Evolutionary conservation across 2,888 invertebrate species (phyloP), one percentile per base, ranked within the genome.

Genomic region (Sclerodermus sp.): DNA sequence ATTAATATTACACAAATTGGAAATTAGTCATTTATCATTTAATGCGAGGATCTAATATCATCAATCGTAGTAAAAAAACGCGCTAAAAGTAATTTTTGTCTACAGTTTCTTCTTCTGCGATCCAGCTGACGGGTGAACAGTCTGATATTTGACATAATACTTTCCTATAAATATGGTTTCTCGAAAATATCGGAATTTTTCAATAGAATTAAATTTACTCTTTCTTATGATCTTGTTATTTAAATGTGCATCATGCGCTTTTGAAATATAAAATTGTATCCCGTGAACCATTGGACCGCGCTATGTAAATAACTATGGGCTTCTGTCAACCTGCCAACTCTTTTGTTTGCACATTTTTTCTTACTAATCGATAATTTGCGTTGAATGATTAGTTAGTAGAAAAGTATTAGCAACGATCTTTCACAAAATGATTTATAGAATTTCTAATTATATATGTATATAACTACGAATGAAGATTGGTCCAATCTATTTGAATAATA

Each of bases 281-380:
- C 75, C 73, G 60, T 73, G 66, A 75, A 75, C 74, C 76, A 73
- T 74, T 76, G 76, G 74, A 76, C 75, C 76, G 59, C 69, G 38
- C 58, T 57, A 54, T 53, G 60, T 69, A 62, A 60, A 53, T 63
- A 62, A 63, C 59, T 60, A 57, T 57, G 64, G 53, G 55, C 51
- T 51, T 13, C 39, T 50, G 47, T 45, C 23, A 43, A 44, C 62
- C 62, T 57, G 63, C 62, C 65, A 55, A 53, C 51, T 51, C 59
- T 29, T 23, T 16, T 32, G 10, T 36, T 23, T 30, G 8, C n/a
- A 17, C 12, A 30, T 44, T 14, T 31, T 37, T 42, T 12, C 29
- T 23, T 23, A 23, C 23, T 5, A 23, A 23, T 5, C 23, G 23
- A 23, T 23, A 8, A 13, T 23, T 23, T 23, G 14, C 10, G 1